These are phyloP conservation scores for Lepidocyrtoides sp. DNA, from an alignment of 2,888 invertebrate genomes.

Conservation along the genomic window DNA sequence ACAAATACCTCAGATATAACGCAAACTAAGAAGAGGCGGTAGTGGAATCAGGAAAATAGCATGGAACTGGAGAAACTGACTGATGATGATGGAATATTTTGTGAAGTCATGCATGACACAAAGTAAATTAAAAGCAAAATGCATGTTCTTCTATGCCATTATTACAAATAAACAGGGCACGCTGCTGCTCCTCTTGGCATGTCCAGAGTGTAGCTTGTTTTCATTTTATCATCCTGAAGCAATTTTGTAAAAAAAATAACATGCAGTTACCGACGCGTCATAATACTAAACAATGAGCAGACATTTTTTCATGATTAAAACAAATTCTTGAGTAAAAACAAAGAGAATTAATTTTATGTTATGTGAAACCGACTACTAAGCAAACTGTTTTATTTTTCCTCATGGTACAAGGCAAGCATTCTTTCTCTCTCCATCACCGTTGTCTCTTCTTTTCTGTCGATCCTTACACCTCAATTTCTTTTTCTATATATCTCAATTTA, in stretches of 20 bases:
- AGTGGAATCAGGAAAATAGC: background rate
- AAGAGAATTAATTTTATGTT: background rate
- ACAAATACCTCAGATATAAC: background rate
- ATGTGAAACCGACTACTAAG: too few relatives aligned
- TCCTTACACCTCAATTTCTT: too few relatives aligned
- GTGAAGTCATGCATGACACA: slow-evolving; percentile 59
- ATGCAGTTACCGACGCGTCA: background rate
- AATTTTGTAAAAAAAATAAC: background rate
- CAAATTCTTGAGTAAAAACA: background rate
- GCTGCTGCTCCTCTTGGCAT: background rate
- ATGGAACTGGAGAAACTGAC: slow-evolving; percentile 12
- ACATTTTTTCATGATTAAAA: background rate
- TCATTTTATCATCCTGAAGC: background rate
- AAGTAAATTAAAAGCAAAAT: slow-evolving; percentile 39
- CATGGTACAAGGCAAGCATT: too few relatives aligned
- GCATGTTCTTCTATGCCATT: background rate
- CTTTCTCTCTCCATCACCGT: too few relatives aligned
- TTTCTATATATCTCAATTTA: too few relatives aligned
- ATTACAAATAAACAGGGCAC: slow-evolving; percentile 1
- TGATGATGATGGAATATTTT: slow-evolving; percentile 40
- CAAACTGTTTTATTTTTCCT: background rate
- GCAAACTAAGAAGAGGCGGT: background rate
- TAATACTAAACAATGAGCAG: background rate
- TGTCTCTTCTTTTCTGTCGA: too few relatives aligned
- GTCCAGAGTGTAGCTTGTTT: background rate